Evolutionary conservation across 2,113 vertebrate genomes (phyloP).

Genomic region (Trachemys scripta): DNA sequence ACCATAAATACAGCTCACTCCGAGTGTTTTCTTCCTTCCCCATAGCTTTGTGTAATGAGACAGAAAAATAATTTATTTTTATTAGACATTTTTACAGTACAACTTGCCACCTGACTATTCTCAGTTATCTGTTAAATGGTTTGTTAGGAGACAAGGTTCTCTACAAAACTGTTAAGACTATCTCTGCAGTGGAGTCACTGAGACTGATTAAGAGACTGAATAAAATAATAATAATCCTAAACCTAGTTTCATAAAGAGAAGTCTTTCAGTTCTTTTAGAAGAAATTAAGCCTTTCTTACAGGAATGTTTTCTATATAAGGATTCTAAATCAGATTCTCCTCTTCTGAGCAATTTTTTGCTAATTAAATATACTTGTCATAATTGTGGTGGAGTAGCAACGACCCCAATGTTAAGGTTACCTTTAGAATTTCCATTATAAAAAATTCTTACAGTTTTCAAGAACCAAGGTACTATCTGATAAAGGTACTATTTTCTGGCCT

Average conservation of each 20-base stretch:
- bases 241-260: neutral
- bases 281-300: neutral
- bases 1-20: accelerated
- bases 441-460: neutral
- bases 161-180: neutral
- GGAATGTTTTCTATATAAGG: neutral
- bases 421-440: neutral
- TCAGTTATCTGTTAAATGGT: neutral
- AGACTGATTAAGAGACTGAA: neutral
- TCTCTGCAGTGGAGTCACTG: neutral
- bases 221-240: neutral
- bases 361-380: neutral
- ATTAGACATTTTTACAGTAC: neutral
- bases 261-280: neutral
- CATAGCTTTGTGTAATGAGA: neutral
- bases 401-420: neutral
- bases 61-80: neutral
- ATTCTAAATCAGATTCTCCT: neutral
- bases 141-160: neutral
- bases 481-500: neutral
- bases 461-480: neutral
- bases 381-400: neutral
- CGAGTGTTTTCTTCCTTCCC: neutral
- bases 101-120: accelerated
- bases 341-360: neutral